Evolutionary conservation across 2,888 invertebrate species (phyloP).

Genomic region (Polymixis lichenea): DNA sequence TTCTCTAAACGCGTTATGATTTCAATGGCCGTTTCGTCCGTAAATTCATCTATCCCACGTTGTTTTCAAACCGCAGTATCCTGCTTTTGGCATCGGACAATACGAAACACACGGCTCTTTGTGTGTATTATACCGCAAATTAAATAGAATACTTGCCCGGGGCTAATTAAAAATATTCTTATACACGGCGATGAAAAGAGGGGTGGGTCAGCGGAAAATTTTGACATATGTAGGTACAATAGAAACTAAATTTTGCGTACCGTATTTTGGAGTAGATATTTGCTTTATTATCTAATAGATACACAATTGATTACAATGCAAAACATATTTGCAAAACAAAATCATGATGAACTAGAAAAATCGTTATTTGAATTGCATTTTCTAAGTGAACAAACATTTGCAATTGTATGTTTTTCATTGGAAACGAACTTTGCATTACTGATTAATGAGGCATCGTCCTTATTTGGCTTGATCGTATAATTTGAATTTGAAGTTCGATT

Average conservation of each 20-base stretch:
- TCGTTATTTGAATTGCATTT: constrained; percentile 14
- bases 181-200: constrained; percentile 75
- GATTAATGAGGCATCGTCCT: not conserved
- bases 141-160: constrained; percentile 83
- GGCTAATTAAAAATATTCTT: constrained; percentile 82
- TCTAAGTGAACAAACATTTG: not conserved
- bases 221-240: constrained; percentile 61
- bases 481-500: not conserved
- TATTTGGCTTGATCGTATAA: not conserved
- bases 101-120: constrained; percentile 77
- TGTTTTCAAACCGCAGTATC: constrained; percentile 78
- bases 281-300: constrained; percentile 11
- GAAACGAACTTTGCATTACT: not conserved
- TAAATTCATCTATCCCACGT: constrained; percentile 76
- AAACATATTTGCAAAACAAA: constrained; percentile 32
- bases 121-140: constrained; percentile 81
- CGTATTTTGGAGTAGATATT: constrained; percentile 13
- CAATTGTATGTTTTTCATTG: constrained; percentile 4
- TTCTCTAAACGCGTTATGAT: constrained; percentile 75
- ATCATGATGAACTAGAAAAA: constrained; percentile 2
- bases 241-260: constrained; percentile 51
- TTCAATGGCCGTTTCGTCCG: constrained; percentile 76
- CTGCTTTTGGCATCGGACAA: constrained; percentile 86
- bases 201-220: constrained; percentile 68
- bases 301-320: constrained; percentile 11